These are phyloP conservation scores for Microtus richardsoni DNA, from an alignment of 2,113 vertebrate species.

Conservation along the genomic window DNA sequence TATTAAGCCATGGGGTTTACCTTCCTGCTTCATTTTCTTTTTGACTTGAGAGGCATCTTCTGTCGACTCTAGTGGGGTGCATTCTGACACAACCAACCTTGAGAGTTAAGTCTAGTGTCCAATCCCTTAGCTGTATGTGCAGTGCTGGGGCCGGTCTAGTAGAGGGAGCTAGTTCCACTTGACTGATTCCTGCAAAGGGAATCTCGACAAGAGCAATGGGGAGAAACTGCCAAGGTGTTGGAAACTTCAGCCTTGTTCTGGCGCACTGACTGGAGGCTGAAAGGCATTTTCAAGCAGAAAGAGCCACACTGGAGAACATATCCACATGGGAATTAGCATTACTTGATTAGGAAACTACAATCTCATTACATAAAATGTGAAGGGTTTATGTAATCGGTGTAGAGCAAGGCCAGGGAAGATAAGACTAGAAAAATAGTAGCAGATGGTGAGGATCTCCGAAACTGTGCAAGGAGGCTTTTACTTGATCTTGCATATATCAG, in stretches of 20 bases:
- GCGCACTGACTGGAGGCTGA: background rate
- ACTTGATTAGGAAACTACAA: background rate
- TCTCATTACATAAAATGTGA: background rate
- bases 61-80: background rate
- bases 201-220: background rate
- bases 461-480: background rate
- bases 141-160: background rate
- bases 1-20: background rate
- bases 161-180: background rate
- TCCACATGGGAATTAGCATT: background rate
- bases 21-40: background rate
- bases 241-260: background rate
- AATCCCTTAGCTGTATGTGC: fast-evolving
- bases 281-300: background rate
- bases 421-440: slow-evolving; percentile 3
- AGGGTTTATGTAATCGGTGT: background rate
- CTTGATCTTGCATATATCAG: background rate
- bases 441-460: slow-evolving; percentile 6
- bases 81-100: background rate
- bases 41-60: background rate
- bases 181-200: background rate
- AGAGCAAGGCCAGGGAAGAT: background rate
- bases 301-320: background rate
- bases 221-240: background rate
- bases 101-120: fast-evolving